Evolutionary conservation across 2,113 vertebrate species (phyloP).

Genomic region (Pogona vitticeps): DNA sequence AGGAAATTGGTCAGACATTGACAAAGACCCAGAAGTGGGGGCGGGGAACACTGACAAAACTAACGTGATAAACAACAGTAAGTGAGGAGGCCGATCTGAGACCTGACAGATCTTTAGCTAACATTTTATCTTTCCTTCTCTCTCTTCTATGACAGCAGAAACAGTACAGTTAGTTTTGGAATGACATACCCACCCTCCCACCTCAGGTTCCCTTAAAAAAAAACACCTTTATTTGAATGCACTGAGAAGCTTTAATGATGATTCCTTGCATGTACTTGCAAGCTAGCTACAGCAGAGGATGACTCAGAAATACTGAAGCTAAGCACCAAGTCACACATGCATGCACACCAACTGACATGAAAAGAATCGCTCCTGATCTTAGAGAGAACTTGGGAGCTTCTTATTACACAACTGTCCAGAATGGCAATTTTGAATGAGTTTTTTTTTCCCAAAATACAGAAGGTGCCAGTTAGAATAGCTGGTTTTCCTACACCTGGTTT

Average conservation of each 20-base stretch:
- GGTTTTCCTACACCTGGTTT: neutral
- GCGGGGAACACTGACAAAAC: neutral
- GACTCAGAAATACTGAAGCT: neutral
- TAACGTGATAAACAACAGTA: neutral
- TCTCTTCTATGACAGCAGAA: neutral
- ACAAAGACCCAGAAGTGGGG: neutral
- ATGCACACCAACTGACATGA: neutral
- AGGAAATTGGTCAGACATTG: conserved; percentile 1
- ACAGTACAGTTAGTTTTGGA: neutral
- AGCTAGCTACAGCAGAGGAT: conserved; percentile 5
- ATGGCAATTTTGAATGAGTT: neutral
- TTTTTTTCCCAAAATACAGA: neutral
- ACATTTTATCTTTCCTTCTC: neutral
- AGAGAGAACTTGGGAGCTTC: neutral
- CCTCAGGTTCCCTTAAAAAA: neutral
- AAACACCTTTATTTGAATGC: conserved; percentile 4
- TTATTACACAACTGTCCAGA: neutral
- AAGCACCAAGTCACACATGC: conserved; percentile 8
- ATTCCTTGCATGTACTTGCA: neutral
- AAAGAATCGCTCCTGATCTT: neutral
- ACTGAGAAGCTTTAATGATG: conserved; percentile 15
- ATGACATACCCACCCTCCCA: no score
- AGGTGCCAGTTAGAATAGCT: no score
- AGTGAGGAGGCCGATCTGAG: neutral
- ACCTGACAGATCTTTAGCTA: neutral